Percentiles rank a stretch among this genome's conserved stretches.
phyloP scores from a whole-genome alignment of 2,797 vertebrate species.

The Brachyrhaphis roseni region DNA sequence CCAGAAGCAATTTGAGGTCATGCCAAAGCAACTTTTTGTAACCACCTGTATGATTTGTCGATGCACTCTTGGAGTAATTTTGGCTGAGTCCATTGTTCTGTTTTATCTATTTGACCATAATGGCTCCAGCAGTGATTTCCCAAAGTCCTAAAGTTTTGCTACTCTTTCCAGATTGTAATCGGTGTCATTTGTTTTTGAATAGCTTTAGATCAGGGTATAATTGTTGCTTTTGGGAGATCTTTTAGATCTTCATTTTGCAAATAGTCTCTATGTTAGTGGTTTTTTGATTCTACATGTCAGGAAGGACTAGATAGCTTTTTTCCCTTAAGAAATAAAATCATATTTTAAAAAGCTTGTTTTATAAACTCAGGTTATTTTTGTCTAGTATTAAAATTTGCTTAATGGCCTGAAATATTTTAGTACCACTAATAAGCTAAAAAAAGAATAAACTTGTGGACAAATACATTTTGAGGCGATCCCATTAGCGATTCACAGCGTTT shows the following conservation, averaged over 20 bases:
- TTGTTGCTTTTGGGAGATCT: not conserved
- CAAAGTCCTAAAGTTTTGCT: not conserved
- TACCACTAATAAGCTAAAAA: not conserved
- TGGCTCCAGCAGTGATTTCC: not conserved
- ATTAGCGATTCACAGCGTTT: not conserved
- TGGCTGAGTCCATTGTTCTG: not conserved
- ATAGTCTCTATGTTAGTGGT: not conserved
- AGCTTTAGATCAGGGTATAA: not conserved
- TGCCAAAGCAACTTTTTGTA: not conserved
- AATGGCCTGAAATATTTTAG: not conserved
- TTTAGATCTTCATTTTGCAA: not conserved
- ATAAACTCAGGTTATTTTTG: not conserved
- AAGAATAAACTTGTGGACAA: not conserved
- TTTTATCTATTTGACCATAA: not conserved
- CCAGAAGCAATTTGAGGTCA: no score
- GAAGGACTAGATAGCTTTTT: not conserved
- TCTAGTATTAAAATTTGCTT: not conserved
- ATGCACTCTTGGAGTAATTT: not conserved
- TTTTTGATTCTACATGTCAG: not conserved
- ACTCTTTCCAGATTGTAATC: not conserved
- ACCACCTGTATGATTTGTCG: not conserved
- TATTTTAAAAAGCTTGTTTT: not conserved
- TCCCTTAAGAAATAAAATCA: not conserved
- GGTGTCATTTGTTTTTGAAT: not conserved
- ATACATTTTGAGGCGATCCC: not conserved